A percentile compares a stretch with the other conserved stretches of the same genome.
Conservation (phyloP, 2,888 invertebrate species). For the Spialia ferax region DNA sequence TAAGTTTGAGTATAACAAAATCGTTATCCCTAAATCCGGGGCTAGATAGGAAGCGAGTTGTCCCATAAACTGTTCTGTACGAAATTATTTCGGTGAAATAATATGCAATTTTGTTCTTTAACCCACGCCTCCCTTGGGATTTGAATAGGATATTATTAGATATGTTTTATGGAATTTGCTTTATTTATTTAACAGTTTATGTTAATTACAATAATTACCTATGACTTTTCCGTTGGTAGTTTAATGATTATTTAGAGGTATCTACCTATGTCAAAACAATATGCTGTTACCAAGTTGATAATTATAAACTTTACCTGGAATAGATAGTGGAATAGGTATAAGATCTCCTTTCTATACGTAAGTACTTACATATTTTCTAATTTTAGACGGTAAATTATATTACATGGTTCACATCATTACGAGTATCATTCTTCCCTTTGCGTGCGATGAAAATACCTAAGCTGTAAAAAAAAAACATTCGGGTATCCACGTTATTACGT, state of each 20-base stretch:
- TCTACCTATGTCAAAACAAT: background rate
- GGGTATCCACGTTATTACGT: background rate
- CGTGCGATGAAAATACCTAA: background rate
- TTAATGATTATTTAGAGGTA: background rate
- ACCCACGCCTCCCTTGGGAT: background rate
- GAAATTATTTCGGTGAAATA: slow-evolving; percentile 44
- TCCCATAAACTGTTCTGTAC: slow-evolving; percentile 24
- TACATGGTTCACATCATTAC: background rate
- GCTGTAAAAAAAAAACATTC: slow-evolving; percentile 3
- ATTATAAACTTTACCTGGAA: no score
- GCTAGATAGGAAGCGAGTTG: slow-evolving; percentile 15
- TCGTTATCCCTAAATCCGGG: slow-evolving; percentile 17
- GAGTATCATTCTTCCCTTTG: background rate
- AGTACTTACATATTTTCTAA: background rate
- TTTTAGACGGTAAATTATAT: background rate
- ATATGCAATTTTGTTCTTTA: slow-evolving; percentile 44
- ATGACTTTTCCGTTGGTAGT: background rate
- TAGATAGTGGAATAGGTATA: no score
- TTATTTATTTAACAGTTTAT: background rate
- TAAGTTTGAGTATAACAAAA: slow-evolving; percentile 19
- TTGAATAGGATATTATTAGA: background rate
- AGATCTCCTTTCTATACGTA: background rate
- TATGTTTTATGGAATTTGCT: background rate
- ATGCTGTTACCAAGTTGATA: no score
- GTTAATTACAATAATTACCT: no score